Conservation (phyloP, 53 echinoderm and acorn worm species). For the Pentamera pediparva region DNA sequence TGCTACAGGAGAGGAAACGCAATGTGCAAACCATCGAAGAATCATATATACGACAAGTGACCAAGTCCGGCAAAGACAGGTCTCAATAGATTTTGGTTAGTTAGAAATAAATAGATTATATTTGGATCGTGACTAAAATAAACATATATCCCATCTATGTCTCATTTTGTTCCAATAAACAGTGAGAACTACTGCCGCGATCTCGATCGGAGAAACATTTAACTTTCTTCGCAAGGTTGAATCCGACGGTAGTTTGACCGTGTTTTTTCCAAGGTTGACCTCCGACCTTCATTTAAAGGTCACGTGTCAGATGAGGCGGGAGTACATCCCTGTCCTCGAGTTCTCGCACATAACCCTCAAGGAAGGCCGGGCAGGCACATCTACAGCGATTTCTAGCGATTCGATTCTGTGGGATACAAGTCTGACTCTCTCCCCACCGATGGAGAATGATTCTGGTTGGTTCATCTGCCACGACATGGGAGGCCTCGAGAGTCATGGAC, state of each 20-base stretch:
- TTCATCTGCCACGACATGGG: not conserved
- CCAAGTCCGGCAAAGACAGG: too few species aligned
- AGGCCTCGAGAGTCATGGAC: not conserved
- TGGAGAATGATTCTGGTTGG: not conserved
- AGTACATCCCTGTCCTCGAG: not conserved
- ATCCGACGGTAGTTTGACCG: not conserved
- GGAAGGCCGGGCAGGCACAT: not conserved
- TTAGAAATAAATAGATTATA: too few species aligned
- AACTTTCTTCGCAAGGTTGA: slow-evolving; percentile 5
- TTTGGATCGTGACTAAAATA: too few species aligned
- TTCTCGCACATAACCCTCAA: not conserved
- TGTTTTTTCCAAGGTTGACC: slow-evolving; percentile 5
- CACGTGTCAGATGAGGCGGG: not conserved
- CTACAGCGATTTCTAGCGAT: not conserved
- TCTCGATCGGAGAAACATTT: not conserved
- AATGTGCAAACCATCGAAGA: too few species aligned
- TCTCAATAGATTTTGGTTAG: too few species aligned
- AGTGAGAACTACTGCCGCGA: too few species aligned
- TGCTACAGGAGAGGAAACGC: too few species aligned
- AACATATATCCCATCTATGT: too few species aligned
- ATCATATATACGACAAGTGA: too few species aligned
- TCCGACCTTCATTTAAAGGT: not conserved
- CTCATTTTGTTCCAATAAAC: too few species aligned
- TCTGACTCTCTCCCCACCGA: slow-evolving; percentile 1
- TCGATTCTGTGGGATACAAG: not conserved